Conservation (phyloP, 2,888 invertebrate species). For the Ochropleura leucogaster region DNA sequence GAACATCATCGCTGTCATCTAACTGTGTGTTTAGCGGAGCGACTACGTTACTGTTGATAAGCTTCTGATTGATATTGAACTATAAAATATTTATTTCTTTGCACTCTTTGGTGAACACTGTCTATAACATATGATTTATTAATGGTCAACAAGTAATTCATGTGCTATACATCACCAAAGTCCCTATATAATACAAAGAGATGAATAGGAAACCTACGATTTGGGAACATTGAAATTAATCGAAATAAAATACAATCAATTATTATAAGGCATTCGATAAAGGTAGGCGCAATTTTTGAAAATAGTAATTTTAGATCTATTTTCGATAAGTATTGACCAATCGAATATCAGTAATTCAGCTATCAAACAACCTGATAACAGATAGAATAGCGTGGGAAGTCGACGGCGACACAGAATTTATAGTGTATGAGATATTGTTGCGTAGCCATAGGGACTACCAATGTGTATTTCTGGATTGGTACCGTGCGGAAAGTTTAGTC, state of each 20-base stretch:
- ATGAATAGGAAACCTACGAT: conserved; percentile 15
- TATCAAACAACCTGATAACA: conserved; percentile 54
- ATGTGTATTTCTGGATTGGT: conserved; percentile 89
- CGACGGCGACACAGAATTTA: conserved; percentile 71
- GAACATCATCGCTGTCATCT: conserved; percentile 55
- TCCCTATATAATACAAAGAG: conserved; percentile 13
- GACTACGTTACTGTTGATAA: conserved; percentile 63
- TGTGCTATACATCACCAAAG: conserved; percentile 20
- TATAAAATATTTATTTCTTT: conserved; percentile 42
- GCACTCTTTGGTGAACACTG: conserved; percentile 35
- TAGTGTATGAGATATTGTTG: conserved; percentile 66
- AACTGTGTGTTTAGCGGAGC: conserved; percentile 41
- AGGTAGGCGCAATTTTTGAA: not conserved
- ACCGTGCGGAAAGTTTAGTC: conserved; percentile 90
- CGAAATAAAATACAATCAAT: conserved; percentile 11
- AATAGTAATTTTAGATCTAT: conserved; percentile 38
- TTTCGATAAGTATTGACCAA: conserved; percentile 38
- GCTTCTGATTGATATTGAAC: conserved; percentile 65
- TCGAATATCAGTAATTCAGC: conserved; percentile 37
- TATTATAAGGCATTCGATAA: conserved; percentile 17
- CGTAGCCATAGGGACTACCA: conserved; percentile 78
- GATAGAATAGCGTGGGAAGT: conserved; percentile 65
- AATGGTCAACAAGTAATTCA: conserved; percentile 21
- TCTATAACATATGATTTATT: conserved; percentile 36
- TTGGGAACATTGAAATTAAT: not conserved